Evolutionary conservation across 92 coral and sea anemone species (phyloP).

Genomic region (Epizoanthus ramosus): DNA sequence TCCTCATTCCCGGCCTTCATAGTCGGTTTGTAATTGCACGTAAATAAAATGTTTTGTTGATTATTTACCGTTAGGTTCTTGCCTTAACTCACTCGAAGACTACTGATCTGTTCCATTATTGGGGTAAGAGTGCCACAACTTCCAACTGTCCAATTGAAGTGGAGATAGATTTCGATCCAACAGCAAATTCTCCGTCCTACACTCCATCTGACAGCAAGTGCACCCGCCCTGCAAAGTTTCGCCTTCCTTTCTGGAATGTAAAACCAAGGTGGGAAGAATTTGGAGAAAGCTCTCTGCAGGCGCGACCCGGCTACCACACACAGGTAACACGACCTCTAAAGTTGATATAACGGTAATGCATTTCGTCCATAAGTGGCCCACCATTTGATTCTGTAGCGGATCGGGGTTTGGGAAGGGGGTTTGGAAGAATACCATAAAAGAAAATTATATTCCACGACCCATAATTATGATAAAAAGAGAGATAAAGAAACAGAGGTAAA

Average conservation of each 20-base stretch:
- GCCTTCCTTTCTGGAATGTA: conserved; percentile 45
- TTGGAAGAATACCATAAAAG: too few relatives aligned
- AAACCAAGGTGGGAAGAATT: conserved; percentile 46
- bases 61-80: background rate
- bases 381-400: too few relatives aligned
- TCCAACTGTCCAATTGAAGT: conserved; percentile 32
- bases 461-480: too few relatives aligned
- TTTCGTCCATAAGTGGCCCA: too few relatives aligned
- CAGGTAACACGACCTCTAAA: background rate
- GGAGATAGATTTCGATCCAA: conserved; percentile 44
- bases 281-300: conserved; percentile 37
- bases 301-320: conserved; percentile 50
- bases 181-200: conserved; percentile 27
- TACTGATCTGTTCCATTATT: conserved; percentile 6
- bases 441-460: too few relatives aligned
- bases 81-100: background rate
- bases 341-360: too few relatives aligned
- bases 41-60: too few relatives aligned
- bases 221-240: background rate
- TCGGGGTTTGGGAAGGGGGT: too few relatives aligned
- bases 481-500: too few relatives aligned
- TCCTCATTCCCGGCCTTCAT: too few relatives aligned
- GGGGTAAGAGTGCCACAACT: conserved; percentile 11
- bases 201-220: conserved; percentile 22
- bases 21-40: too few relatives aligned